A percentile compares a stretch with the other conserved stretches of the same genome.
These are phyloP conservation scores for Hipparchia semele DNA, from an alignment of 2,888 invertebrate species.

Conservation along the genomic window DNA sequence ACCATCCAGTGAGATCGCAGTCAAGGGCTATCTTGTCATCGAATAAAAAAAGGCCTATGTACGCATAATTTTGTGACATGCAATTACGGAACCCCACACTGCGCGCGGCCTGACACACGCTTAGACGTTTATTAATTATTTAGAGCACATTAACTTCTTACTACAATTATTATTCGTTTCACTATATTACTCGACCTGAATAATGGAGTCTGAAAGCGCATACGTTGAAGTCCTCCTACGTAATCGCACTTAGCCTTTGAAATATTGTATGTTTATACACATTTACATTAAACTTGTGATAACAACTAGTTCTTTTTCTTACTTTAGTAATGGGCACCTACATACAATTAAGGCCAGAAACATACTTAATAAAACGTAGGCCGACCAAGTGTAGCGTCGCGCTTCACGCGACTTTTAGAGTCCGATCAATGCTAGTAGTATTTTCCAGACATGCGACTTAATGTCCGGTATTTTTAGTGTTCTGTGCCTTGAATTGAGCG, in stretches of 20 bases:
- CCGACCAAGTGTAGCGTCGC: neutral
- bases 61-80: too few relatives aligned
- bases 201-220: neutral
- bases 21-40: too few relatives aligned
- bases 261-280: neutral
- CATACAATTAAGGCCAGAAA: neutral
- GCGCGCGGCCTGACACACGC: too few relatives aligned
- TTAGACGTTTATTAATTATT: too few relatives aligned
- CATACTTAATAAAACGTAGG: neutral
- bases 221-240: neutral
- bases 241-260: neutral
- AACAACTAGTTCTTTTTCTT: slow-evolving; percentile 3
- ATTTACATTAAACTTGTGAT: slow-evolving; percentile 8
- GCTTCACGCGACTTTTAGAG: neutral
- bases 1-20: too few relatives aligned
- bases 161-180: neutral
- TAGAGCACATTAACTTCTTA: neutral
- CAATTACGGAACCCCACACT: too few relatives aligned
- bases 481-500: neutral
- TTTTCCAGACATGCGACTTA: neutral
- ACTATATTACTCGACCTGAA: neutral
- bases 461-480: neutral
- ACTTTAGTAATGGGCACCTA: neutral
- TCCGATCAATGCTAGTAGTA: neutral
- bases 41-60: too few relatives aligned